Evolutionary conservation across 2,113 vertebrate genomes (phyloP).

Genomic region (Charadrius vociferus): DNA sequence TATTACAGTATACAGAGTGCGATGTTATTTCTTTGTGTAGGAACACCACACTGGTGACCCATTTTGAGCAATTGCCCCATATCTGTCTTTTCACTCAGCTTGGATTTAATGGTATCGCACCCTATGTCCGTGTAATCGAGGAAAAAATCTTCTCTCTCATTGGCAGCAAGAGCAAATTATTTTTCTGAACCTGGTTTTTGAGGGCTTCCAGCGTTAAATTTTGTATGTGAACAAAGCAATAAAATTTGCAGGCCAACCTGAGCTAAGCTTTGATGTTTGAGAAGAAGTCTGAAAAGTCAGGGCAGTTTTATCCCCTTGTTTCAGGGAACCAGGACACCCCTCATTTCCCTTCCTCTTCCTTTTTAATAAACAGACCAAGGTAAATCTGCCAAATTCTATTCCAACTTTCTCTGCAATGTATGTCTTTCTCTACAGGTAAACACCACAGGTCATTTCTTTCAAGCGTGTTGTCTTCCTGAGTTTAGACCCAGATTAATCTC

Average conservation of each 20-base stretch:
- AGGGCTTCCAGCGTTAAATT: background rate
- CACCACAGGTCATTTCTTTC: background rate
- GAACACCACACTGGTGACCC: background rate
- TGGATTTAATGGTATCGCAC: background rate
- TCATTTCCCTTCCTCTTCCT: background rate
- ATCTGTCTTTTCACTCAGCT: background rate
- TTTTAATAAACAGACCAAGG: background rate
- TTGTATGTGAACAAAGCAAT: conserved; percentile 39
- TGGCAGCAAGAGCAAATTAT: background rate
- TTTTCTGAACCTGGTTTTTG: background rate
- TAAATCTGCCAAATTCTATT: background rate
- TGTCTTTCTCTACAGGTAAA: background rate
- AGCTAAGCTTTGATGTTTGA: conserved; percentile 21
- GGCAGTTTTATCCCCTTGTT: background rate
- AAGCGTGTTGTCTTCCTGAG: background rate
- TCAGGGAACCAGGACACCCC: background rate
- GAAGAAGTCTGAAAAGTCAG: conserved; percentile 33
- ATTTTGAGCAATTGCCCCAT: background rate
- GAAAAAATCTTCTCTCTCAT: conserved; percentile 13
- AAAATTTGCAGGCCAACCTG: conserved; percentile 34
- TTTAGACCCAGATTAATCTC: background rate
- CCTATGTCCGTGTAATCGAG: background rate
- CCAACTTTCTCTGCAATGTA: background rate
- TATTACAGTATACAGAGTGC: background rate
- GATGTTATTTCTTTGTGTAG: background rate